Conservation (phyloP, 30 jellyfish, hydroid and myxozoan genomes). For the Hydra vulgaris region DNA sequence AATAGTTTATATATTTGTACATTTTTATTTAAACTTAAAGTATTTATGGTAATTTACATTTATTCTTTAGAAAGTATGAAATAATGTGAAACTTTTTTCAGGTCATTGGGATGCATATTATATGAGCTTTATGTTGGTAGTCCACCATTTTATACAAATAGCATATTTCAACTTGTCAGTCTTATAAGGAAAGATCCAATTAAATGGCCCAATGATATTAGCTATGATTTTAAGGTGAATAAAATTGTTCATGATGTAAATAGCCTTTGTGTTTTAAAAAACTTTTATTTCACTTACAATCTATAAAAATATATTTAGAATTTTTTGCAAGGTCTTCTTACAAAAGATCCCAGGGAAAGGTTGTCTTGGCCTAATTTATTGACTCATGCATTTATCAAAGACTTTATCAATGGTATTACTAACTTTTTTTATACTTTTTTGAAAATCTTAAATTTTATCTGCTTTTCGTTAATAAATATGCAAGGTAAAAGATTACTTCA, state of each 20-base stretch:
- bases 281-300: neutral
- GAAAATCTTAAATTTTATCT: too few relatives aligned
- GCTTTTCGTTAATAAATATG: too few relatives aligned
- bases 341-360: slow-evolving; percentile 77
- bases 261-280: neutral
- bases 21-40: too few relatives aligned
- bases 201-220: slow-evolving; percentile 86
- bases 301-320: slow-evolving; percentile 23
- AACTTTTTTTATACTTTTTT: too few relatives aligned
- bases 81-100: slow-evolving; percentile 25
- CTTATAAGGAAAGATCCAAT: slow-evolving; percentile 82
- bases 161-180: slow-evolving; percentile 87
- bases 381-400: slow-evolving; percentile 73
- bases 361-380: slow-evolving; percentile 91
- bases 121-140: slow-evolving; percentile 80
- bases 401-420: slow-evolving; percentile 41
- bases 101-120: slow-evolving; percentile 93
- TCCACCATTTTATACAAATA: slow-evolving; percentile 91
- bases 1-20: too few relatives aligned
- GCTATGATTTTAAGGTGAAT: slow-evolving; percentile 63
- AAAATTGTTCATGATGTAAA: neutral
- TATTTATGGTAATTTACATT: too few relatives aligned
- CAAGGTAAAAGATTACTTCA: too few relatives aligned
- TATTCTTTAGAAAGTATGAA: too few relatives aligned
- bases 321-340: slow-evolving; percentile 74